phyloP scores from a whole-genome alignment of 2,113 vertebrate species.

The Alectura lathami region DNA sequence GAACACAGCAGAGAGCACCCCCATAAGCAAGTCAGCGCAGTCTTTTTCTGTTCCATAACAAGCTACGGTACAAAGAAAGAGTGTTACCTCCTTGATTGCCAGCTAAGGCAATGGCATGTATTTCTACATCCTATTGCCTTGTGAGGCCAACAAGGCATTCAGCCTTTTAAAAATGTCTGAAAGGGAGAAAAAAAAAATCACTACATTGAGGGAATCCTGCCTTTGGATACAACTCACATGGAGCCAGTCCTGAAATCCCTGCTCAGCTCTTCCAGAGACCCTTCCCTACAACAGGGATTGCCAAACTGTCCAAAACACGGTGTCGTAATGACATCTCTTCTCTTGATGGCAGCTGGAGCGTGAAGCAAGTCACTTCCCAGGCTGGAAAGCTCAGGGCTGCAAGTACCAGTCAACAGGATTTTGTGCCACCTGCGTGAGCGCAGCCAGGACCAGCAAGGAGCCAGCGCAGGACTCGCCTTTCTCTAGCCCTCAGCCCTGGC shows the following conservation, averaged over 20 bases:
- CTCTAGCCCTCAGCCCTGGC: not conserved
- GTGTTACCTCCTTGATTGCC: not conserved
- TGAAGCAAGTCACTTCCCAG: not conserved
- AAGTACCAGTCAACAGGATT: not conserved
- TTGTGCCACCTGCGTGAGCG: not conserved
- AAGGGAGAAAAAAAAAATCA: not conserved
- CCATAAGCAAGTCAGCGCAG: not conserved
- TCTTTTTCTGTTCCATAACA: not conserved
- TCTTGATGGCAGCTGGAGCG: not conserved
- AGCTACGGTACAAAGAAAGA: not conserved
- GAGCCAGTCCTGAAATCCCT: constrained; percentile 16
- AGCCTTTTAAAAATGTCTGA: constrained; percentile 3
- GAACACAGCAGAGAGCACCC: constrained; percentile 14
- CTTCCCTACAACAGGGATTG: constrained; percentile 48
- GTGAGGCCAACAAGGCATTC: constrained; percentile 1
- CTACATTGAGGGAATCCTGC: not conserved
- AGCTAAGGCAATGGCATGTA: not conserved
- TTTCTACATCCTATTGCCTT: not conserved
- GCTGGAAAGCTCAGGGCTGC: not conserved
- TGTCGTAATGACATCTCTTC: not conserved
- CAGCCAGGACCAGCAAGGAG: not conserved
- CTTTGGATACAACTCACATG: constrained; percentile 17
- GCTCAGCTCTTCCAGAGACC: not conserved
- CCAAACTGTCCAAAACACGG: constrained; percentile 4
- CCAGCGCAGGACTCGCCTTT: not conserved